Evolutionary conservation across 1,140 invertebrate species (phyloP).

Genomic region (Drosophila murphyi): DNA sequence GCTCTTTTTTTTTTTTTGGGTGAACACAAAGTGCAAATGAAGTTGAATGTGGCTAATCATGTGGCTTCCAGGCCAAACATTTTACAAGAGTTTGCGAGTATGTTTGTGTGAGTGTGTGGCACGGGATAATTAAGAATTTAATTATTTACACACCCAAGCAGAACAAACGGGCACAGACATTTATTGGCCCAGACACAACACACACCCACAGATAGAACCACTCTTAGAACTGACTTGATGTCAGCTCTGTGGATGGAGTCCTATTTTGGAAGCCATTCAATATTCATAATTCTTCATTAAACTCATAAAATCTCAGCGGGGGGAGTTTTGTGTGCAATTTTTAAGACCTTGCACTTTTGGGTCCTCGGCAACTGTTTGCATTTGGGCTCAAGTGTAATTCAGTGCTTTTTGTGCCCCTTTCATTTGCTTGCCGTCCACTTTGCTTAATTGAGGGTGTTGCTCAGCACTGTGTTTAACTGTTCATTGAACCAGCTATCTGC

Average conservation of each 20-base stretch:
- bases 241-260: not conserved
- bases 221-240: constrained; percentile 56
- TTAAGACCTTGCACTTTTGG: constrained; percentile 56
- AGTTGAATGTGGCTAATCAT: constrained; percentile 63
- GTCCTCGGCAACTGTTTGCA: constrained; percentile 46
- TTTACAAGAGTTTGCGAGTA: constrained; percentile 40
- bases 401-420: constrained; percentile 23
- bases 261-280: constrained; percentile 45
- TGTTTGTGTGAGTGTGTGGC: constrained; percentile 28
- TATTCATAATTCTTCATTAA: constrained; percentile 76
- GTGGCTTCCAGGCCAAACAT: constrained; percentile 21
- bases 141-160: constrained; percentile 73
- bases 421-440: constrained; percentile 63
- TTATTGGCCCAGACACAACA: constrained; percentile 50
- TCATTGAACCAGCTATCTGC: constrained; percentile 48
- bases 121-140: constrained; percentile 84
- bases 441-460: constrained; percentile 72
- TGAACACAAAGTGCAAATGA: constrained; percentile 46
- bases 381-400: constrained; percentile 32
- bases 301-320: constrained; percentile 30
- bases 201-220: constrained; percentile 16
- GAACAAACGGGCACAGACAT: constrained; percentile 33
- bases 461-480: constrained; percentile 27
- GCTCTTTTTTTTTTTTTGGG: constrained; percentile 7
- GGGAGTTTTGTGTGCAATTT: constrained; percentile 18